Conservation (phyloP, 2,113 vertebrate species). For the Cairina moschata region DNA sequence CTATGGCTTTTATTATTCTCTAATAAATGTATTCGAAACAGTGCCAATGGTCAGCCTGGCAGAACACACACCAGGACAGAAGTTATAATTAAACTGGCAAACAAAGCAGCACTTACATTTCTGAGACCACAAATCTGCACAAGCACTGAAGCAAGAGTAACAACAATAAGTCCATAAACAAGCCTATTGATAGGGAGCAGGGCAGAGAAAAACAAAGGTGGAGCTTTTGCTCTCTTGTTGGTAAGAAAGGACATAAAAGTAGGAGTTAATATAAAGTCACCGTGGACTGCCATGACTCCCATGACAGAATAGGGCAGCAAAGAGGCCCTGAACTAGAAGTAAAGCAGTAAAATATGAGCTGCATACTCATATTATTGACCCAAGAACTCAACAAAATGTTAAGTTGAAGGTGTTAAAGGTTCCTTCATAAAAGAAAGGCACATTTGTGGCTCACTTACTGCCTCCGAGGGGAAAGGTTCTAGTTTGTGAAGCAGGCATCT, state of each 20-base stretch:
- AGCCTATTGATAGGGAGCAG: neutral
- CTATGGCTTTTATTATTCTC: neutral
- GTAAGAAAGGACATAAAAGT: neutral
- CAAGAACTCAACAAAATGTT: neutral
- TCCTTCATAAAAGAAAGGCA: neutral
- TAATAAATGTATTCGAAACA: neutral
- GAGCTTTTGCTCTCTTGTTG: neutral
- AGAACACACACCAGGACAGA: conserved; percentile 1
- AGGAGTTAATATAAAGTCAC: neutral
- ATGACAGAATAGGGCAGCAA: neutral
- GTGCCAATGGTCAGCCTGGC: neutral
- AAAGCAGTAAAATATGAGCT: neutral
- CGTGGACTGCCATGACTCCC: fast-evolving
- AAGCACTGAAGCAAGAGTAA: neutral
- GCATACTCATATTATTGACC: neutral
- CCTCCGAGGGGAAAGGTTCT: neutral
- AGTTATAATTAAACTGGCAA: conserved; percentile 1
- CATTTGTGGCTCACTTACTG: neutral
- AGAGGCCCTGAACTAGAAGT: neutral
- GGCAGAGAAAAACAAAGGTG: neutral
- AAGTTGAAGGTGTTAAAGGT: neutral
- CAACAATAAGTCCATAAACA: neutral
- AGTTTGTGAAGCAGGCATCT: neutral
- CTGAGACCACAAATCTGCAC: neutral
- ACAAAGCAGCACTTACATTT: neutral